Conservation (phyloP, 2,113 vertebrate genomes). For the Ptyas mucosa region DNA sequence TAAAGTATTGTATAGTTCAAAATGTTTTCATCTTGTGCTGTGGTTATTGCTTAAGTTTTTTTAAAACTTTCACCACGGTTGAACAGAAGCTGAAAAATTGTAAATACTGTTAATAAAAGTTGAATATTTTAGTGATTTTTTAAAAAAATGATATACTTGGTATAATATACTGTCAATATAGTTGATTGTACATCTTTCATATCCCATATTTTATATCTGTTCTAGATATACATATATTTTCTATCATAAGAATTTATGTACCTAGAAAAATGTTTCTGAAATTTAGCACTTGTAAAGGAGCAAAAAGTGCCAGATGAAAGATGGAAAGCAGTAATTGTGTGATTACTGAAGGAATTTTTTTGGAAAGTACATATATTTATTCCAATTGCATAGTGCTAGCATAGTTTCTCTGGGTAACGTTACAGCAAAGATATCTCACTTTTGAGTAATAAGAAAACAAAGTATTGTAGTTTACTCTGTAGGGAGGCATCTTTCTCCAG, state of each 20-base stretch:
- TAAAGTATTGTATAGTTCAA: constrained; percentile 82
- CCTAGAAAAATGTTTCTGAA: not conserved
- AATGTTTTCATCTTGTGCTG: constrained; percentile 76
- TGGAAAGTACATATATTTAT: not conserved
- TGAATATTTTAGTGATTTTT: constrained; percentile 84
- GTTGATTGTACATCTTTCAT: not conserved
- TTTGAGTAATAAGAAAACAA: not conserved
- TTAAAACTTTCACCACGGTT: constrained; percentile 71
- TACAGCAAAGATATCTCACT: not conserved
- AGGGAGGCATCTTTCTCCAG: too few species aligned
- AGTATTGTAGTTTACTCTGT: not conserved
- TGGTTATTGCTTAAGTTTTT: constrained; percentile 80
- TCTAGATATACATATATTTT: not conserved
- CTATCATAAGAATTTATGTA: not conserved
- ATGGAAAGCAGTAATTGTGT: not conserved
- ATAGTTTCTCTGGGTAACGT: not conserved
- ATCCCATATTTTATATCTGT: not conserved
- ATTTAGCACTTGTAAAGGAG: not conserved
- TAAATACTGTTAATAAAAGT: constrained; percentile 84
- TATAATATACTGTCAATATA: not conserved
- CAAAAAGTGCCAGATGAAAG: not conserved
- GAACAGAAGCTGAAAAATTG: constrained; percentile 73
- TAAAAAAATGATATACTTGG: constrained; percentile 35
- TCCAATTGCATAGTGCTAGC: not conserved
- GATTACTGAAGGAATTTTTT: not conserved